These are phyloP conservation scores for Dermatemys mawii DNA, from an alignment of 2,113 vertebrate species.

Conservation along the genomic window DNA sequence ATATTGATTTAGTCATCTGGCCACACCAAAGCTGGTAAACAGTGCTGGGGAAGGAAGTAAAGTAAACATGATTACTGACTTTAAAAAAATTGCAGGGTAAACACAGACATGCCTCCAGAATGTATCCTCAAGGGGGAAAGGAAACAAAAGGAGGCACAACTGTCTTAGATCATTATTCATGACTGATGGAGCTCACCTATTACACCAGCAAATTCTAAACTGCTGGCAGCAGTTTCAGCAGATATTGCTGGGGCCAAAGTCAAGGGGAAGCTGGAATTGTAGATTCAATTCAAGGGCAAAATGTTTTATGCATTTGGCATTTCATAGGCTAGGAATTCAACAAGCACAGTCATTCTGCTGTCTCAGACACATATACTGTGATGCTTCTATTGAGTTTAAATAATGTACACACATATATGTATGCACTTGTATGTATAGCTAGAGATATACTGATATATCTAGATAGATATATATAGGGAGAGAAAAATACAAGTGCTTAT, in stretches of 20 bases:
- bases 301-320: conserved; percentile 11
- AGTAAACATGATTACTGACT: conserved; percentile 74
- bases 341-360: background rate
- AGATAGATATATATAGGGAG: background rate
- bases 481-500: background rate
- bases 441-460: background rate
- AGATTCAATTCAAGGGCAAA: conserved; percentile 37
- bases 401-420: background rate
- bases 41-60: conserved; percentile 66
- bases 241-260: conserved; percentile 44
- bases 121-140: conserved; percentile 68
- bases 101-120: conserved; percentile 71
- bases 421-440: background rate
- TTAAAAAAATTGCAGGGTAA: conserved; percentile 67
- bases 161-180: conserved; percentile 71
- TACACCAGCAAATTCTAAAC: conserved; percentile 61
- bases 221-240: conserved; percentile 54
- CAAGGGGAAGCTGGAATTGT: conserved; percentile 14
- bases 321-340: background rate
- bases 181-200: conserved; percentile 78
- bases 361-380: background rate
- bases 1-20: conserved; percentile 78
- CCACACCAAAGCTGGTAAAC: conserved; percentile 78
- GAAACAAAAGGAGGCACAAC: conserved; percentile 77
- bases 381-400: fast-evolving